These are phyloP conservation scores for Quiscalus mexicanus DNA, from an alignment of 2,113 vertebrate genomes.

Conservation along the genomic window DNA sequence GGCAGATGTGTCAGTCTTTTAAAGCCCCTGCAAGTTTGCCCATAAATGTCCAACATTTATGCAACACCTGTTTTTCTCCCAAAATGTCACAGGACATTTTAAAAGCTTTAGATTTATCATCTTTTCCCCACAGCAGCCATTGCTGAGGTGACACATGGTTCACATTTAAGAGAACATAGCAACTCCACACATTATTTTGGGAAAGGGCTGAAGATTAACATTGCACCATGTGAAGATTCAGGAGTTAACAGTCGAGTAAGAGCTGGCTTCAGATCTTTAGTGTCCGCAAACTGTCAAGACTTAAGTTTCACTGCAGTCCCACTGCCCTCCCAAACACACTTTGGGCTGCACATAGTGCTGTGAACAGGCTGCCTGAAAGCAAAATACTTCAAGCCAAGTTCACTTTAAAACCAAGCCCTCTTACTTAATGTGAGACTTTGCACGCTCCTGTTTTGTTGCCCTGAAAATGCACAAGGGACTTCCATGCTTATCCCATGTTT, in stretches of 20 bases:
- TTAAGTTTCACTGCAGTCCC: slow-evolving; percentile 26
- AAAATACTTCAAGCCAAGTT: not conserved
- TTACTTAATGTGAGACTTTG: not conserved
- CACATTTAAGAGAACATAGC: slow-evolving; percentile 56
- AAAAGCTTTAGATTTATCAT: slow-evolving; percentile 66
- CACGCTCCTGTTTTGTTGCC: not conserved
- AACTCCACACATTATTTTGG: slow-evolving; percentile 53
- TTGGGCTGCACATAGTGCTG: not conserved
- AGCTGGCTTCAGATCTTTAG: slow-evolving; percentile 47
- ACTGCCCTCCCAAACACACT: not conserved
- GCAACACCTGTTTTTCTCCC: slow-evolving; percentile 69
- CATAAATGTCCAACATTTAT: slow-evolving; percentile 69
- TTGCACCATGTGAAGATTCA: slow-evolving; percentile 51
- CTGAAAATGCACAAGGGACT: not conserved
- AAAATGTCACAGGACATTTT: slow-evolving; percentile 57
- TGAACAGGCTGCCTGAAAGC: not conserved
- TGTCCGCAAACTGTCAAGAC: slow-evolving; percentile 47
- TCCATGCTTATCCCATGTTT: not conserved
- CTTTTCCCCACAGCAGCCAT: slow-evolving; percentile 35
- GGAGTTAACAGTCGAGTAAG: slow-evolving; percentile 47
- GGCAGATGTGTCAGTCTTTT: slow-evolving; percentile 67
- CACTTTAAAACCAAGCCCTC: not conserved
- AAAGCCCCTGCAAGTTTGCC: slow-evolving; percentile 58
- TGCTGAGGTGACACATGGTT: slow-evolving; percentile 64
- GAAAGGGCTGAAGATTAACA: slow-evolving; percentile 57